Evolutionary conservation across 2,888 invertebrate genomes (phyloP).

Genomic region (Plebejus anna): DNA sequence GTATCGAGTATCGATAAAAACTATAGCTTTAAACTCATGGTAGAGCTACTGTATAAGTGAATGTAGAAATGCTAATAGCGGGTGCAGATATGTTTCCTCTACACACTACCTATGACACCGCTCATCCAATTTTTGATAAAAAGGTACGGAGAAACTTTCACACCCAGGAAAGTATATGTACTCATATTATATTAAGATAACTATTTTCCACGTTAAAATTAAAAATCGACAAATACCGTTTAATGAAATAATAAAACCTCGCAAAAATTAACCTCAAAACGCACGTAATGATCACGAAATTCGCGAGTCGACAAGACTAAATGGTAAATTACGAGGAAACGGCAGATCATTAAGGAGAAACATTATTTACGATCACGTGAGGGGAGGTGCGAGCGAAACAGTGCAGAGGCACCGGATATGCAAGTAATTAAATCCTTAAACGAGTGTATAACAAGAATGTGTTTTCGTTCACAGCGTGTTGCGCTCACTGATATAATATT

Average conservation of each 20-base stretch:
- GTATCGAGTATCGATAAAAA: too few relatives aligned
- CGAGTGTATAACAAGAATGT: constrained; percentile 72
- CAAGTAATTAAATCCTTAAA: constrained; percentile 77
- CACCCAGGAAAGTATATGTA: too few relatives aligned
- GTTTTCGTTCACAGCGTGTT: constrained; percentile 49
- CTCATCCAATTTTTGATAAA: too few relatives aligned
- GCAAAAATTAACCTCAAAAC: constrained; percentile 15
- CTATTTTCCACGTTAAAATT: neutral
- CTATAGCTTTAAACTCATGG: too few relatives aligned
- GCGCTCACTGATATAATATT: constrained; percentile 18
- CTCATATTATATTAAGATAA: neutral
- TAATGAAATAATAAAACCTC: neutral
- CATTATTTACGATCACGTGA: constrained; percentile 74
- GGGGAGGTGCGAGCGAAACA: constrained; percentile 45
- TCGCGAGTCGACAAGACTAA: constrained; percentile 64
- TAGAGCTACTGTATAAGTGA: too few relatives aligned
- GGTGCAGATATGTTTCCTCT: too few relatives aligned
- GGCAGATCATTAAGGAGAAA: constrained; percentile 68
- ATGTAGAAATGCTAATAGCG: too few relatives aligned
- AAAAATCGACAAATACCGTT: neutral
- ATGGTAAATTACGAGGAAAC: constrained; percentile 70
- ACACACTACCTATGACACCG: too few relatives aligned
- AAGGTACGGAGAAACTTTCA: too few relatives aligned
- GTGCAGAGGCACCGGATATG: constrained; percentile 55
- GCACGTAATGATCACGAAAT: constrained; percentile 31